Base-by-base conservation (phyloP, 2,797 vertebrate species). In the Eleutherodactylus coqui region DNA sequence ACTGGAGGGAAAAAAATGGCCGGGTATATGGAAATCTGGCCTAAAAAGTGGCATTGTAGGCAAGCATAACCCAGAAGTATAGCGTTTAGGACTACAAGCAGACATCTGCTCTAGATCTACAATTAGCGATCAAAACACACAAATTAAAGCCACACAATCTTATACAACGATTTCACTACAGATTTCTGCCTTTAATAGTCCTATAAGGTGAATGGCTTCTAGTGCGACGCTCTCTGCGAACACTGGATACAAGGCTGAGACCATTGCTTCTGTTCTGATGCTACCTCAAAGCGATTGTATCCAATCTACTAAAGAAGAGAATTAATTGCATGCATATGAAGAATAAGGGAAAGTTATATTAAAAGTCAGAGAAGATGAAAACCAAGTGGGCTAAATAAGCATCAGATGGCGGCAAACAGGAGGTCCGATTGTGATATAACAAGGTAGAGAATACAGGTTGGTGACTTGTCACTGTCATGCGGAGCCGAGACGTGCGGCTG, bases 391-490 rank as follows among this genome's bases (percentile, higher is more conserved):
- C 53, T 34, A 53, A 70, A 82, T 70, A 82, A 82, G 69, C 13
- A 36, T 53, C 19, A 19, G 62, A 82, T 82, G 62, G 62, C 67
- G 45, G 79, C 8, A n/a, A 53, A 29, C 64, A 51, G 64, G 32
- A 17, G 72, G 62, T 41, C 8, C 2, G 49, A 79, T 41, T 58
- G 84, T 73, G 76, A 58, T 55, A 58, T 70, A 55, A 85, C 67
- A 45, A 73, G 76, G 36, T 29, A 60, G 32, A 58, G 17, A 24
- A 6, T 34, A 47, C 76, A 60, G 27, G 76, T n/a, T 70, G 49
- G 62, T 16, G 84, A 79, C 67, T 60, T 47, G 64, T 85, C 83
- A 79, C 64, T 72, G 83, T 85, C 84, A 85, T 76, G n/a, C 29
- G 29, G 43, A 51, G 29, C 55, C 2, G 45, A 36, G 47, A 70